Percentiles rank a stretch among this genome's conserved stretches.
Evolutionary conservation across 2,113 vertebrate species (phyloP).

Genomic region (Thinocorus orbignyianus): DNA sequence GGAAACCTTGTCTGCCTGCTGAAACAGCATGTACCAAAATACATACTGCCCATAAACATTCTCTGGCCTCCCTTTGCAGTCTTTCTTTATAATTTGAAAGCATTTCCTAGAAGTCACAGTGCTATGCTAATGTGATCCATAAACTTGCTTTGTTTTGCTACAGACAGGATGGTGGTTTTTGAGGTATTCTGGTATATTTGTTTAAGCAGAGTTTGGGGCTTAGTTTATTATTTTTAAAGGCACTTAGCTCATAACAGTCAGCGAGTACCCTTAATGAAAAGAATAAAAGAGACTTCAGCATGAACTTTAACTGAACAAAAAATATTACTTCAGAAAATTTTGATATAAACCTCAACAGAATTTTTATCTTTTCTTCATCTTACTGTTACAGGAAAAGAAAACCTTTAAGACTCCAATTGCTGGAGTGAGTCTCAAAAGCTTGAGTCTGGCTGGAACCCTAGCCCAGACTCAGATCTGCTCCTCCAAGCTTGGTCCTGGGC

Average conservation of each 20-base stretch:
- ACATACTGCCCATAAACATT: background rate
- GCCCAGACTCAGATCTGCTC: background rate
- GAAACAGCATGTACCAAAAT: constrained; percentile 23
- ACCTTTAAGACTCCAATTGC: background rate
- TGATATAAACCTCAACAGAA: background rate
- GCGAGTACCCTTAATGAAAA: background rate
- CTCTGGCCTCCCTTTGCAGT: background rate
- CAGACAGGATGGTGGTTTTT: background rate
- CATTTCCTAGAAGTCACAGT: constrained; percentile 17
- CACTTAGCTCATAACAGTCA: background rate
- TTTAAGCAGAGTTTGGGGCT: background rate
- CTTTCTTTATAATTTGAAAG: constrained; percentile 47
- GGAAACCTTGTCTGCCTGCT: constrained; percentile 30
- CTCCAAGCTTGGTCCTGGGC: background rate
- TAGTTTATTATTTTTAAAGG: background rate
- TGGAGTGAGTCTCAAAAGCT: background rate
- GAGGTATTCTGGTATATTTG: background rate
- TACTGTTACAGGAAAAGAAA: background rate
- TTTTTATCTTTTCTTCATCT: background rate
- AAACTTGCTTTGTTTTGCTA: constrained; percentile 26
- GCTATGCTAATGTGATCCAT: background rate
- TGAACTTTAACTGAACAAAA: background rate
- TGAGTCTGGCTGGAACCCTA: background rate
- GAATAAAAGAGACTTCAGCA: background rate
- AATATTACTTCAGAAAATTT: background rate